Conservation (phyloP, 2,113 vertebrate genomes). For the Geothlypis trichas region DNA sequence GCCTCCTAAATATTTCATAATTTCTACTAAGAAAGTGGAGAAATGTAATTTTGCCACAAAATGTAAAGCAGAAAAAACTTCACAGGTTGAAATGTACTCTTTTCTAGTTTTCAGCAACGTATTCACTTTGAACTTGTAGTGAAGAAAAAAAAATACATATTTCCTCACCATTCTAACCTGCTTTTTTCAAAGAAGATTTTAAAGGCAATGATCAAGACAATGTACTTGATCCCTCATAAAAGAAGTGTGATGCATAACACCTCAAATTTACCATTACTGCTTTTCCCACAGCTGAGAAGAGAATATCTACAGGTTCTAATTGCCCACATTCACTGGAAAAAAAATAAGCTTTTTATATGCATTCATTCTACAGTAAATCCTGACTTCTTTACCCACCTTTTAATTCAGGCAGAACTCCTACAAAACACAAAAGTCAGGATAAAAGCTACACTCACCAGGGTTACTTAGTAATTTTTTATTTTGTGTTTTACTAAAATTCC, state of each 20-base stretch:
- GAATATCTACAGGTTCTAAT: not conserved
- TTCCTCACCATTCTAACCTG: not conserved
- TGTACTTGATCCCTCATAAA: not conserved
- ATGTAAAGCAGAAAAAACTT: not conserved
- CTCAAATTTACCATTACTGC: not conserved
- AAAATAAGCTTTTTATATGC: not conserved
- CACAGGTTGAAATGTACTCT: not conserved
- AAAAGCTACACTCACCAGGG: not conserved
- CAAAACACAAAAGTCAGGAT: not conserved
- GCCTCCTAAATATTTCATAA: not conserved
- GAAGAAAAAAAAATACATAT: not conserved
- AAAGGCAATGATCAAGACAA: conserved; percentile 1
- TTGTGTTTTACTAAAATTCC: not conserved
- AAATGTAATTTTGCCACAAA: not conserved
- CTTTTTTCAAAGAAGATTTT: not conserved
- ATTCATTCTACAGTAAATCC: not conserved
- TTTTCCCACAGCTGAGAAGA: not conserved
- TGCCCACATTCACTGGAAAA: not conserved
- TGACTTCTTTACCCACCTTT: not conserved
- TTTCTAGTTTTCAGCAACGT: not conserved
- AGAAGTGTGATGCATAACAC: not conserved
- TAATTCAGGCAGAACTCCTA: not conserved
- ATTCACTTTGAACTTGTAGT: not conserved
- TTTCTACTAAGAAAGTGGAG: not conserved
- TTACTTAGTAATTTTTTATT: not conserved